These are phyloP conservation scores for Poeciliopsis presidionis DNA, from an alignment of 2,797 vertebrate genomes.

Conservation along the genomic window DNA sequence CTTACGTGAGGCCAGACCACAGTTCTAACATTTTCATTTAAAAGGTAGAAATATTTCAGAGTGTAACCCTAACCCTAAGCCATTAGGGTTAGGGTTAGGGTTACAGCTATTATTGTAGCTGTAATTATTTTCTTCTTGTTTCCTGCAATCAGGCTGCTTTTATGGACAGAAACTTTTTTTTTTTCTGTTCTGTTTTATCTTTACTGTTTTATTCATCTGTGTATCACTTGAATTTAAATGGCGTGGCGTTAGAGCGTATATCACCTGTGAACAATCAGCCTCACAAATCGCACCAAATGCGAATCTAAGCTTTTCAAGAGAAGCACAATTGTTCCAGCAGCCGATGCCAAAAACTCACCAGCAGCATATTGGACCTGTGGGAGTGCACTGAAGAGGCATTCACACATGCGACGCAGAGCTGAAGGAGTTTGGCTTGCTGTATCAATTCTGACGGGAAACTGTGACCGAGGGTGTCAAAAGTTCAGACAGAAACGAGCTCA, in stretches of 20 bases:
- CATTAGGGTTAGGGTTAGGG: not conserved
- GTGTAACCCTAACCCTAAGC: too few relatives aligned
- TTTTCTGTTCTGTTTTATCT: constrained; percentile 26
- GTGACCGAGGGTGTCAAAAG: constrained; percentile 44
- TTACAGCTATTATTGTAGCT: not conserved
- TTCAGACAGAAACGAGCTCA: constrained; percentile 31
- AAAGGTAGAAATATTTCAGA: not conserved
- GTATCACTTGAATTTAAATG: constrained; percentile 1
- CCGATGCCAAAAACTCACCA: constrained; percentile 53
- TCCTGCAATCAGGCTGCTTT: not conserved
- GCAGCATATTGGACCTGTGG: constrained; percentile 65
- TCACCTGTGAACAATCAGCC: constrained; percentile 44
- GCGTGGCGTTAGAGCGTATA: not conserved
- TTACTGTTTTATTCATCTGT: constrained; percentile 29
- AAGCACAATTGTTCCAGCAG: constrained; percentile 56
- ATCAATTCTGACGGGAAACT: constrained; percentile 57
- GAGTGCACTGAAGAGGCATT: constrained; percentile 54
- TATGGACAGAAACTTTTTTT: not conserved
- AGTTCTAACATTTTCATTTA: not conserved
- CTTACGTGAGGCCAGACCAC: not conserved
- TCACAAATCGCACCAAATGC: constrained; percentile 43
- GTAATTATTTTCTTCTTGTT: not conserved
- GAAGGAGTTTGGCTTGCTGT: constrained; percentile 48
- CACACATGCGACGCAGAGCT: constrained; percentile 32
- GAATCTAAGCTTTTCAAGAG: constrained; percentile 61